A percentile compares a stretch with the other conserved stretches of the same genome.
Conservation (phyloP, 2,797 vertebrate species). For the Lophura swinhoii region DNA sequence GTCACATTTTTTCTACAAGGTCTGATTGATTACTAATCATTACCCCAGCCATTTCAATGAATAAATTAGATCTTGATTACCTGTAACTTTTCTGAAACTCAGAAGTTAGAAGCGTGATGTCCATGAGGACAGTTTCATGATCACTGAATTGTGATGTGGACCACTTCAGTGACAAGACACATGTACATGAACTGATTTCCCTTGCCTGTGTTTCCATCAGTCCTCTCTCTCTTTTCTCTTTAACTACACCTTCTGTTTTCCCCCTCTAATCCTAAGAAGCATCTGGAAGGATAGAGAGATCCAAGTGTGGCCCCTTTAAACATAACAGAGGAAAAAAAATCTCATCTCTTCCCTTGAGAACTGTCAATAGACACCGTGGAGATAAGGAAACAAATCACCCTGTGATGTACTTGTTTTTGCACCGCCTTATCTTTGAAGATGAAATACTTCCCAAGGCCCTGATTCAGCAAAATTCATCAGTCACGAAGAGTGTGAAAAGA, state of each 20-base stretch:
- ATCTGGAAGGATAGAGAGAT: not conserved
- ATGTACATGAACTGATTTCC: not conserved
- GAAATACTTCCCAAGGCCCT: not conserved
- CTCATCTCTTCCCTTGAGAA: not conserved
- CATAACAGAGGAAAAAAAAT: not conserved
- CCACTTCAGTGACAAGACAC: not conserved
- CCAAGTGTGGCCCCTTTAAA: not conserved
- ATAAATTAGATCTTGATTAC: not conserved
- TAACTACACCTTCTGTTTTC: not conserved
- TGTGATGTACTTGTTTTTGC: not conserved
- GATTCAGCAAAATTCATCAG: not conserved
- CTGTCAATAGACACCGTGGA: not conserved
- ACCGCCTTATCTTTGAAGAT: not conserved
- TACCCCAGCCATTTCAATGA: not conserved
- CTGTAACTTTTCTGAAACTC: not conserved
- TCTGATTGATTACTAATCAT: not conserved
- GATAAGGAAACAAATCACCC: not conserved
- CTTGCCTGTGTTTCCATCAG: not conserved
- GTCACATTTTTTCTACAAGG: not conserved
- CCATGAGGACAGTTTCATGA: not conserved
- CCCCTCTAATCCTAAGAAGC: not conserved
- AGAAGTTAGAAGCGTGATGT: not conserved
- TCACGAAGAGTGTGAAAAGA: not conserved
- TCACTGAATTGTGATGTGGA: not conserved
- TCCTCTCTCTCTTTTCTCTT: not conserved